Percentiles rank a stretch among this genome's conserved stretches.
These are phyloP conservation scores for Tachyglossus aculeatus DNA, from an alignment of 2,797 vertebrate species.

Conservation along the genomic window DNA sequence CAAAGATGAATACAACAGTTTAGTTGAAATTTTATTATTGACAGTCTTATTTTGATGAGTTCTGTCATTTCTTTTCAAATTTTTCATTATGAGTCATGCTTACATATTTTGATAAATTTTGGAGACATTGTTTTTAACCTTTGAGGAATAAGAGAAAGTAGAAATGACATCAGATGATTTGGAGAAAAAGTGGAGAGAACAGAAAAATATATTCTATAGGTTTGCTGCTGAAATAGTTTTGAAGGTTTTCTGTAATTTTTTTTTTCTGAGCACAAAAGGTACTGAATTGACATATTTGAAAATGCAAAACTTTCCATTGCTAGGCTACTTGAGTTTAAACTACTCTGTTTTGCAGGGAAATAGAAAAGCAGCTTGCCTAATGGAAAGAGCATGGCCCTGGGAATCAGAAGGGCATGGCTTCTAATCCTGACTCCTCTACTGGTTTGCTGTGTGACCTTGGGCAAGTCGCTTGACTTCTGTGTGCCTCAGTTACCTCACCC, in stretches of 20 bases:
- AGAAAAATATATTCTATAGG: constrained; percentile 48
- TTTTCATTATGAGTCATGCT: constrained; percentile 48
- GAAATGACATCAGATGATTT: constrained; percentile 66
- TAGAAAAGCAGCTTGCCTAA: too few relatives aligned
- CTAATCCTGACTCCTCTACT: too few relatives aligned
- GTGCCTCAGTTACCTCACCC: too few relatives aligned
- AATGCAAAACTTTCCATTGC: background rate
- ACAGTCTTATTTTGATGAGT: constrained; percentile 39
- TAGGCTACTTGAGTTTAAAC: background rate
- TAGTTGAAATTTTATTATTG: constrained; percentile 50
- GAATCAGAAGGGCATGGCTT: too few relatives aligned
- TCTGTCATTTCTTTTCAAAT: constrained; percentile 25
- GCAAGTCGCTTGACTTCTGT: too few relatives aligned
- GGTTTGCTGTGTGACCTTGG: too few relatives aligned
- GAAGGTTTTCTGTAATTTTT: constrained; percentile 26
- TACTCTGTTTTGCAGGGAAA: too few relatives aligned
- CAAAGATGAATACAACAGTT: constrained; percentile 16
- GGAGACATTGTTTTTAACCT: constrained; percentile 61
- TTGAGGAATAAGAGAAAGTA: constrained; percentile 50
- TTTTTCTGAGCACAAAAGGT: constrained; percentile 48
- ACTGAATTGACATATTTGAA: background rate
- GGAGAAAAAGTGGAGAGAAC: constrained; percentile 41
- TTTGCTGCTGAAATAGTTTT: constrained; percentile 48
- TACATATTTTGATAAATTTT: constrained; percentile 71
- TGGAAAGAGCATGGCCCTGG: too few relatives aligned